These are phyloP conservation scores for Microcebus tavaratra DNA, from an alignment of 2,113 vertebrate species.

Conservation along the genomic window DNA sequence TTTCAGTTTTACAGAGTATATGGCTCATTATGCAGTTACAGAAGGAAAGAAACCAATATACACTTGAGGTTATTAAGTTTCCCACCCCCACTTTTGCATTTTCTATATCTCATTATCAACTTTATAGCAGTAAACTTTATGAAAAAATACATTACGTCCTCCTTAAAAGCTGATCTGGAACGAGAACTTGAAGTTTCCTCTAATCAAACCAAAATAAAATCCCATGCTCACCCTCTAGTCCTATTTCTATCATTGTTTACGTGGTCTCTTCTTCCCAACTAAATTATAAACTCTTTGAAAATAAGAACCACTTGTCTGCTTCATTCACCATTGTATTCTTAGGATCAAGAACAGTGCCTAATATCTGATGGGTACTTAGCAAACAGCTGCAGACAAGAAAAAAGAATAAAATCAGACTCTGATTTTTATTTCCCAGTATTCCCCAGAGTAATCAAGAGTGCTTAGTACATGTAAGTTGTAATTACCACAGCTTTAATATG, in stretches of 20 bases:
- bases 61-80: not conserved
- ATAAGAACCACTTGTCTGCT: not conserved
- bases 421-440: not conserved
- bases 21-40: not conserved
- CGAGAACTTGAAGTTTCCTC: not conserved
- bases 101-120: not conserved
- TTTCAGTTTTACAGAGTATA: not conserved
- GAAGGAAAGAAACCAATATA: not conserved
- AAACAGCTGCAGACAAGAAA: not conserved
- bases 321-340: not conserved
- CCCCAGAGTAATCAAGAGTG: not conserved
- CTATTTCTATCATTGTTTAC: not conserved
- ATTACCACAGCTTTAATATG: not conserved
- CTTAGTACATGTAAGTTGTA: not conserved
- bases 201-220: not conserved
- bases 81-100: not conserved
- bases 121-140: not conserved
- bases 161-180: not conserved
- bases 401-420: not conserved
- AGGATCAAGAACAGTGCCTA: not conserved
- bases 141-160: not conserved
- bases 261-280: not conserved
- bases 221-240: not conserved
- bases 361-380: not conserved
- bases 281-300: not conserved